Evolutionary conservation across 2,797 vertebrate genomes (phyloP).

Genomic region (Chaunax sp.): DNA sequence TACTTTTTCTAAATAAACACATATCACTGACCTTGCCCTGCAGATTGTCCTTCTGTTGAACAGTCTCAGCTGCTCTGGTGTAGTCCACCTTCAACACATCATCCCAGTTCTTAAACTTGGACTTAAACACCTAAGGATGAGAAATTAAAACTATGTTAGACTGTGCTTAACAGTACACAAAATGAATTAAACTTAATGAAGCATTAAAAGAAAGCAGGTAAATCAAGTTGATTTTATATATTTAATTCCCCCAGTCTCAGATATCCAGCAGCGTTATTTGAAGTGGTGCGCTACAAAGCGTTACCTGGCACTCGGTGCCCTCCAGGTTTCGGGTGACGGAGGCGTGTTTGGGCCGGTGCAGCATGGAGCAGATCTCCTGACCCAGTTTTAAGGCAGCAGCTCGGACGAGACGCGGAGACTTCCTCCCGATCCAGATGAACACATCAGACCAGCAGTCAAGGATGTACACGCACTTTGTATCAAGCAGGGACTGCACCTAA

Average conservation of each 20-base stretch:
- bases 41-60: slow-evolving; percentile 85
- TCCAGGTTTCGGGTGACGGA: slow-evolving; percentile 94
- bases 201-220: not conserved
- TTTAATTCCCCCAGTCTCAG: not conserved
- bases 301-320: slow-evolving; percentile 95
- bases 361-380: slow-evolving; percentile 96
- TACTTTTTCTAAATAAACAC: not conserved
- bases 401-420: slow-evolving; percentile 93
- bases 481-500: slow-evolving; percentile 93
- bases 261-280: not conserved
- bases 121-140: slow-evolving; percentile 91
- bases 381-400: slow-evolving; percentile 96
- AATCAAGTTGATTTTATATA: not conserved
- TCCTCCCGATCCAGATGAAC: slow-evolving; percentile 98
- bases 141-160: not conserved
- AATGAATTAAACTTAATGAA: not conserved
- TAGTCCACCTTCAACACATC: slow-evolving; percentile 97
- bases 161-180: not conserved
- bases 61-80: slow-evolving; percentile 92
- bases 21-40: slow-evolving; percentile 84
- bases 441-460: slow-evolving; percentile 98
- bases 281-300: not conserved
- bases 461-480: slow-evolving; percentile 97
- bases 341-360: slow-evolving; percentile 95
- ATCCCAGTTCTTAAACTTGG: slow-evolving; percentile 99